These are phyloP conservation scores for Lepidochitona cinerea DNA, from an alignment of 2,888 invertebrate genomes.

Conservation along the genomic window DNA sequence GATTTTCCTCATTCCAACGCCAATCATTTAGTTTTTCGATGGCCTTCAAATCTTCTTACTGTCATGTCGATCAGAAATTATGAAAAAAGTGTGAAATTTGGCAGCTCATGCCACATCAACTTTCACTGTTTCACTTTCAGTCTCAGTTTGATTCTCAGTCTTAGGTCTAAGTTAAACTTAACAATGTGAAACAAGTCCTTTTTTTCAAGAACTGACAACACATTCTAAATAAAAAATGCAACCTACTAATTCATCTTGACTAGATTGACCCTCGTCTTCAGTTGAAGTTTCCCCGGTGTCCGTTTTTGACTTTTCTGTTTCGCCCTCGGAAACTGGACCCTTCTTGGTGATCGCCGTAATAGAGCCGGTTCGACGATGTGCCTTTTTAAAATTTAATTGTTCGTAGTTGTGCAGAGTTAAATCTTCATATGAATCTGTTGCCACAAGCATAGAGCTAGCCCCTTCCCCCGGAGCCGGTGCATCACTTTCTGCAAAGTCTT, in stretches of 20 bases:
- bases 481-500: slow-evolving; percentile 54
- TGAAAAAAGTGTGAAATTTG: too few relatives aligned
- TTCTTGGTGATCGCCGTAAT: slow-evolving; percentile 3
- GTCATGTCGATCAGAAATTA: too few relatives aligned
- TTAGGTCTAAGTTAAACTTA: too few relatives aligned
- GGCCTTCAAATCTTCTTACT: too few relatives aligned
- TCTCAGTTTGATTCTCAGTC: too few relatives aligned
- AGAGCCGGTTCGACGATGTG: neutral
- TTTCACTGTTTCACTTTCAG: too few relatives aligned
- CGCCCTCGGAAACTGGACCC: neutral
- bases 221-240: too few relatives aligned
- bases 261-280: neutral
- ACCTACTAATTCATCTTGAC: neutral
- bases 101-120: too few relatives aligned
- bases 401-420: slow-evolving; percentile 40
- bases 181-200: too few relatives aligned
- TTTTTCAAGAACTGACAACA: neutral
- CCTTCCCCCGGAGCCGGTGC: slow-evolving; percentile 74
- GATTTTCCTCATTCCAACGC: too few relatives aligned
- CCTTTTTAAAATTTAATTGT: neutral
- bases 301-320: neutral
- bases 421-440: slow-evolving; percentile 70
- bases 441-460: slow-evolving; percentile 79
- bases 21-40: too few relatives aligned
- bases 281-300: neutral